Base-by-base conservation (phyloP, 2,888 invertebrate species). In the Caenorhabditis imperialis region DNA sequence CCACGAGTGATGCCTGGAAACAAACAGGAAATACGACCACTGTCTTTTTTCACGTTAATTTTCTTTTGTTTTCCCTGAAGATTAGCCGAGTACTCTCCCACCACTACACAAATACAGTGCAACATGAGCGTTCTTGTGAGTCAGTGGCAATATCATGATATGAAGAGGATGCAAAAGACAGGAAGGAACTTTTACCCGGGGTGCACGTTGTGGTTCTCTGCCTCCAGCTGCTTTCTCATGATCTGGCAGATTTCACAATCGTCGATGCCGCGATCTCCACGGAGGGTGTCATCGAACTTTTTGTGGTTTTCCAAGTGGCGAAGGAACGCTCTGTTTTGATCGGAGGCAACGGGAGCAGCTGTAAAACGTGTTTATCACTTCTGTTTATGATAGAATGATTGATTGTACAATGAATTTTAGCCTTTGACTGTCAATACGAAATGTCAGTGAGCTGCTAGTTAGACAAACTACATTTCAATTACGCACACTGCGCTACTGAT, bases 281-380 rank as follows among this genome's bases (percentile, higher is more conserved):
- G 72, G 48, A 78, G 53, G 20, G 81, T 81, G 40, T 81, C 81
- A 38, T 81, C 81, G 45, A 81, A 81, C 40, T 78, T 81, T 40
- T 77, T 60, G 38, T 81, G 81, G 42, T 81, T 81, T 51, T 78
- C 77, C 62, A 81, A 51, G 57, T 81, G 81, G 37, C 75, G 69
- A 2, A 78, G 38, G 54, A 65, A 81, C 33, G 81, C 81, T 45
- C 70, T 73, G 50, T 80, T 80, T 48, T 78, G 79, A 20, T 75
- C 75, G 14, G 76, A 63, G 0, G 75, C 58, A 3, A 73, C 72
- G 12, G 69, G 67, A 18, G 70, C 54, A 16, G 45, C 74, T n/a
- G n/a, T n/a, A n/a, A n/a, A n/a, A n/a, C n/a, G n/a, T n/a, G n/a
- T n/a, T n/a, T n/a, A n/a, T n/a, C n/a, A n/a, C n/a, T n/a, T n/a